Evolutionary conservation across 1,140 invertebrate genomes (phyloP), one percentile per base, ranked within the genome.

Genomic region (Sminthurinus signatus): DNA sequence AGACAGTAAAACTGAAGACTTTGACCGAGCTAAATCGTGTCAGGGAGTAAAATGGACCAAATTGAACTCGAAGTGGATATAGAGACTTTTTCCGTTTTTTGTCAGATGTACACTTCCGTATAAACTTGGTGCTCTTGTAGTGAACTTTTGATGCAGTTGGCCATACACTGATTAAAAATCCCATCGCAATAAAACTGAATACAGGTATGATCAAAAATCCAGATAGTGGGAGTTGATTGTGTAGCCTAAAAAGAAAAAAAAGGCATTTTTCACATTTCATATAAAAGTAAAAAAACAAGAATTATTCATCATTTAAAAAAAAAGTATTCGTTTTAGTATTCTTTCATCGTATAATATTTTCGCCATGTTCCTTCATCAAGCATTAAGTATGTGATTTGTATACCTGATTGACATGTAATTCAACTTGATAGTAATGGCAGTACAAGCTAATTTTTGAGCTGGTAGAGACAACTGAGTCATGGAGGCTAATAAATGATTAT

Each of bases 391-490:
- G n/a, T n/a, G n/a, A n/a, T n/a, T n/a, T n/a, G n/a, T n/a, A n/a
- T n/a, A n/a, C n/a, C 50, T 14, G 23, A 52, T 52, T 3, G 50
- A 27, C 50, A 52, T 52, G 23, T 19, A 52, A 28, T 52, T 52
- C 12, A 52, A 14, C 5, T 15, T 52, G 19, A 52, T 52, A 4
- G 50, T 15, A 28, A 52, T 52, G 3, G 27, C 21, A 5, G 27
- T 14, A 2, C 4, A 52, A 27, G 50, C n/a, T 29, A 52, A 25
- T 52, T 28, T 27, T 3, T 5, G 4, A 14, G 23, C 3, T 14
- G 50, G 50, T 19, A 52, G 27, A 15, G 50, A 52, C n/a, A 52
- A 2, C 8, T 15, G 21, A 28, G 50, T 27, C 3, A 52, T 25
- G 23, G 25, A 3, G 10, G n/a, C 27, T 4, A n/a, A 3, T 10